These are phyloP conservation scores for Lophura swinhoii DNA, from an alignment of 2,797 vertebrate species.

Conservation along the genomic window DNA sequence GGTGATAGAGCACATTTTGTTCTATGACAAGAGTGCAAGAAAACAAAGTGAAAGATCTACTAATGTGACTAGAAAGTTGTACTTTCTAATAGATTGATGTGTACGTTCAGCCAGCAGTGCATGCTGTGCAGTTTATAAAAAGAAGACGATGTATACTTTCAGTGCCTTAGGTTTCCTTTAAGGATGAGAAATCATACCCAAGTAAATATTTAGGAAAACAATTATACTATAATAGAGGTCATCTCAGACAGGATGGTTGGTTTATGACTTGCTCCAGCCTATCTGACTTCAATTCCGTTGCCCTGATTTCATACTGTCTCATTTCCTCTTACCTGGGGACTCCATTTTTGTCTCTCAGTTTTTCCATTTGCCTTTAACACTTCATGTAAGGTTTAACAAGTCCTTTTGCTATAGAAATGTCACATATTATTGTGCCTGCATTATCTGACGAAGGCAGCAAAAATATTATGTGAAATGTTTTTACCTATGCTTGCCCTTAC, in stretches of 20 bases:
- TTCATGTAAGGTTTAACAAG: neutral
- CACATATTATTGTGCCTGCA: neutral
- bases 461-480: neutral
- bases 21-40: neutral
- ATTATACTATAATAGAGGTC: neutral
- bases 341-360: neutral
- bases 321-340: neutral
- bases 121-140: neutral
- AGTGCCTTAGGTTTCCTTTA: neutral
- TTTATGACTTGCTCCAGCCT: neutral
- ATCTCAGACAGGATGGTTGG: neutral
- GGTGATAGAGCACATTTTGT: neutral
- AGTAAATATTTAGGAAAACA: neutral
- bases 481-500: neutral
- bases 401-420: neutral
- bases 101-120: neutral
- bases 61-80: neutral
- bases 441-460: neutral
- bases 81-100: neutral
- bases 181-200: neutral
- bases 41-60: neutral
- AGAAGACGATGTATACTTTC: neutral
- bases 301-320: neutral
- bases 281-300: neutral
- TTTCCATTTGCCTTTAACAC: neutral